Evolutionary conservation across 2,888 invertebrate species (phyloP), one percentile per base, ranked within the genome.

Genomic region (Timandra comae): DNA sequence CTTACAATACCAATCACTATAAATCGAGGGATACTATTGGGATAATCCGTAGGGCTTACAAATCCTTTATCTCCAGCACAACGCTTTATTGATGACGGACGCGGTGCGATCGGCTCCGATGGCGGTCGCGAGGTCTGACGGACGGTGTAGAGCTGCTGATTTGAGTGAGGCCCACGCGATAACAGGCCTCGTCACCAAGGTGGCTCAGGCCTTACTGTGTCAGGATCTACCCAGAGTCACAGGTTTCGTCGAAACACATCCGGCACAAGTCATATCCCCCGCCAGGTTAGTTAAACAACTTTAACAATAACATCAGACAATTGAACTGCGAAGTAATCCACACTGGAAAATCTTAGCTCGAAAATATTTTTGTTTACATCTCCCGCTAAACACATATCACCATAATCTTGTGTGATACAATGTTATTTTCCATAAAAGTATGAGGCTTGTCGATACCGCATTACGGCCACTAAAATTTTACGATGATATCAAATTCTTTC

Each of bases 91-190:
- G 68, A 61, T 84, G 72, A 82, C 75, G 24, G 54, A 73, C 3
- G 69, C 78, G 0, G 73, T 84, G 1, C 68, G 84, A 6, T 27
- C 43, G 2, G 67, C 79, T 1, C 56, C 74, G 1, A 8, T 27
- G 2, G 64, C 71, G 0, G 64, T 80, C 2, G 38, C 70, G 2
- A 63, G 53, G 35, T 62, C 67, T 1, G 77, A 72, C 0, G 77
- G 79, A 7, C 57, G 82, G 8, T 81, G 85, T 32, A 84, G 84
- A 40, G 84, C 85, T 1, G 16, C 4, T 3, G 77, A 80, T 7
- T 57, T 84, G 8, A 82, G 85, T 33, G 84, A 85, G 40, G 84
- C 85, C 1, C 84, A 84, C 22, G 85, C 85, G 0, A 23, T 84
- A 7, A 72, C 79, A 1, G 67, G 71, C 2, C 56, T 84, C 7